phyloP scores from a whole-genome alignment of 2,113 vertebrate genomes.

The Aplodontia rufa region DNA sequence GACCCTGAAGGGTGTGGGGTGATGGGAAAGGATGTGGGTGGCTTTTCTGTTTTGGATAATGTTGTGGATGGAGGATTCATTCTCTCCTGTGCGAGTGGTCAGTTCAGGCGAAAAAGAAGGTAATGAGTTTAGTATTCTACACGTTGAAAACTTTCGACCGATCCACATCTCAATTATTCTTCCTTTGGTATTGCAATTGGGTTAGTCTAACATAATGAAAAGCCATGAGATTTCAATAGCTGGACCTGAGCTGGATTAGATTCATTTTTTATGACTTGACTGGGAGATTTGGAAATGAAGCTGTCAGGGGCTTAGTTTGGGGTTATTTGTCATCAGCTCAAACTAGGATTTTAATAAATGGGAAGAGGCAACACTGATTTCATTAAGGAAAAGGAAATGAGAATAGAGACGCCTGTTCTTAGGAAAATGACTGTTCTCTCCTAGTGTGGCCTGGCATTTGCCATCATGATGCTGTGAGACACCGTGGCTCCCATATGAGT shows the following conservation, averaged over 20 bases:
- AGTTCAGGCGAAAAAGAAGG: neutral
- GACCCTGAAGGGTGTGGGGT: neutral
- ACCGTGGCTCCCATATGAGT: neutral
- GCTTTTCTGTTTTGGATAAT: neutral
- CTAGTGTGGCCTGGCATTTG: neutral
- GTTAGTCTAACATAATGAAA: conserved; percentile 36
- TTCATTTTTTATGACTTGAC: conserved; percentile 39
- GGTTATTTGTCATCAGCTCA: conserved; percentile 35
- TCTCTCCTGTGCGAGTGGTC: neutral
- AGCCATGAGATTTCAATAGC: conserved; percentile 22
- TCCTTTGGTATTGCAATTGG: neutral
- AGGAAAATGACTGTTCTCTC: neutral
- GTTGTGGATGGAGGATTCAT: neutral
- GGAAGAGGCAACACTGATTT: conserved; percentile 50
- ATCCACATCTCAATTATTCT: conserved; percentile 16
- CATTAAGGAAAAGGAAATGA: conserved; percentile 46
- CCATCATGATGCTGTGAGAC: neutral
- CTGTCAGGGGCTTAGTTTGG: conserved; percentile 23
- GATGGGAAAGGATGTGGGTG: neutral
- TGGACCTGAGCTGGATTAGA: conserved; percentile 19
- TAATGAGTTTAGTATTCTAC: neutral
- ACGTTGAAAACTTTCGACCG: neutral
- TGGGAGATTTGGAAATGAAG: conserved; percentile 44
- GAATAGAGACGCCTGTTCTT: conserved; percentile 1
- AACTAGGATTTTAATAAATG: conserved; percentile 63